Evolutionary conservation across 2,888 invertebrate genomes (phyloP).

Genomic region (Abrostola tripartita): DNA sequence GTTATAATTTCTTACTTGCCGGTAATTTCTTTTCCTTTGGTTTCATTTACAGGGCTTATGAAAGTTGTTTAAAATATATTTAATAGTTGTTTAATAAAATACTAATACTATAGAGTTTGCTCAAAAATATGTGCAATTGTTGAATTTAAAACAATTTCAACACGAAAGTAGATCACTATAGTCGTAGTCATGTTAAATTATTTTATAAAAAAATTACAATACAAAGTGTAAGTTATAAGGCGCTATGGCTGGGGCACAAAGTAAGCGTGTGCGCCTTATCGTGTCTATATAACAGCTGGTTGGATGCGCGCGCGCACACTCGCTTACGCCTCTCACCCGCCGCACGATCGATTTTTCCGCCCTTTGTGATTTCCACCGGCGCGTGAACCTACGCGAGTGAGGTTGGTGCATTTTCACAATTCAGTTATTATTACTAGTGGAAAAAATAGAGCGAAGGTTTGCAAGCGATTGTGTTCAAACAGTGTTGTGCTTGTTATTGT

Average conservation of each 20-base stretch:
- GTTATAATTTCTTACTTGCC: no score
- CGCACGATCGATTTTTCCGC: slow-evolving; percentile 76
- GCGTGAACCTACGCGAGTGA: slow-evolving; percentile 80
- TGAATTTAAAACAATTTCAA: slow-evolving; percentile 15
- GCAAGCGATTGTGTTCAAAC: slow-evolving; percentile 41
- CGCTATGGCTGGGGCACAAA: slow-evolving; percentile 58
- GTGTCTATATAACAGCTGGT: slow-evolving; percentile 77
- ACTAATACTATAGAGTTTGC: slow-evolving; percentile 3
- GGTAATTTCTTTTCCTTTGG: no score
- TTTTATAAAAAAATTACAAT: slow-evolving; percentile 37
- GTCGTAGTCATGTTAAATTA: no score
- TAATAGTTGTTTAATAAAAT: background rate
- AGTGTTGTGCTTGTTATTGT: slow-evolving; percentile 57
- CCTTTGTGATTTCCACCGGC: slow-evolving; percentile 76
- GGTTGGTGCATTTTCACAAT: slow-evolving; percentile 77
- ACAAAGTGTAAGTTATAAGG: slow-evolving; percentile 35
- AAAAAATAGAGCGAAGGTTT: slow-evolving; percentile 46
- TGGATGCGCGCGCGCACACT: slow-evolving; percentile 84
- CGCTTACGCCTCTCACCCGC: slow-evolving; percentile 73
- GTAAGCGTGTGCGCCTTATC: slow-evolving; percentile 73
- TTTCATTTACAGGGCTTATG: background rate
- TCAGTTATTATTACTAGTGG: slow-evolving; percentile 47
- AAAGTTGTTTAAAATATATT: background rate
- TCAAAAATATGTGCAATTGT: slow-evolving; percentile 14
- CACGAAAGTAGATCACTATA: slow-evolving; percentile 21